These are phyloP conservation scores for Chrysemys picta DNA, from an alignment of 2,113 vertebrate species.

Conservation along the genomic window DNA sequence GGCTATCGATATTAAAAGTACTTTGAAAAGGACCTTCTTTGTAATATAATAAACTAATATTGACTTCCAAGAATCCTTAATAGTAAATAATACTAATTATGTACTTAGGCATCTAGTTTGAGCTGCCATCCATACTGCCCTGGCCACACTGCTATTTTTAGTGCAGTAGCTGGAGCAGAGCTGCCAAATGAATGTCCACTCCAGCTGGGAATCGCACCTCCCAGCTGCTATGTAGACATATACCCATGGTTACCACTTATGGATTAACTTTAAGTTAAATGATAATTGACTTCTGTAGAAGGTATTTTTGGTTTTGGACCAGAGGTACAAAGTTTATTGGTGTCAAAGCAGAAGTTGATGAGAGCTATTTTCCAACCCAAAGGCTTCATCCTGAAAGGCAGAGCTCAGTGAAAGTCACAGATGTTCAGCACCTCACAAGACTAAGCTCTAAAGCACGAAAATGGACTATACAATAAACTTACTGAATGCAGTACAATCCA, in stretches of 20 bases:
- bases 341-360: neutral
- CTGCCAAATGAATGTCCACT: neutral
- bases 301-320: neutral
- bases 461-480: neutral
- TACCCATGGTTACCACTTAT: neutral
- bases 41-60: neutral
- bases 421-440: neutral
- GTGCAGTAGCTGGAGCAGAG: neutral
- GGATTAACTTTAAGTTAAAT: neutral
- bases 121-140: neutral
- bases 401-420: neutral
- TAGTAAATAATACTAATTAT: accelerated
- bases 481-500: neutral
- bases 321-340: neutral
- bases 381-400: constrained; percentile 23
- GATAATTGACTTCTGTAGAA: neutral
- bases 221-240: neutral
- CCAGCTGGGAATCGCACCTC: neutral
- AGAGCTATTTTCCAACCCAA: neutral
- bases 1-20: neutral
- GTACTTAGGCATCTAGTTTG: neutral
- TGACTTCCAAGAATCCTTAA: neutral
- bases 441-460: neutral
- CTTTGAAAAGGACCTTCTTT: neutral
- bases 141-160: neutral